Percentiles rank a stretch among this genome's conserved stretches.
Evolutionary conservation across 1,140 invertebrate species (phyloP).

Genomic region (Teleogryllus occipitalis): DNA sequence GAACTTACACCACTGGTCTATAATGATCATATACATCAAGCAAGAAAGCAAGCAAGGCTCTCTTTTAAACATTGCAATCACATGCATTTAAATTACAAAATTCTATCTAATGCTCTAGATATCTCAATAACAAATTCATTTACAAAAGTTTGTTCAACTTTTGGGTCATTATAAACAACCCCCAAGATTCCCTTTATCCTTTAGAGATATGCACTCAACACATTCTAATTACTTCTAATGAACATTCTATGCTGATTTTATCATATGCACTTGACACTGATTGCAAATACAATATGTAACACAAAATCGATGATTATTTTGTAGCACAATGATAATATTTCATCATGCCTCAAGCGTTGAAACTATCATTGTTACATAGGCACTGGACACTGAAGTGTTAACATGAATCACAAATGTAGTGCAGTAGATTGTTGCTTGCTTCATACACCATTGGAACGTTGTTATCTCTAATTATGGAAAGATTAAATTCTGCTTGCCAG

Average conservation of each 20-base stretch:
- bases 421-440: constrained; percentile 11
- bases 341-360: not conserved
- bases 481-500: constrained; percentile 12
- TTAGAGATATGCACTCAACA: not conserved
- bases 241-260: constrained; percentile 2
- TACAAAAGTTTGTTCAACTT: constrained; percentile 14
- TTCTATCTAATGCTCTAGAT: constrained; percentile 11
- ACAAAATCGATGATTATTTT: constrained; percentile 14
- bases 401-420: constrained; percentile 5
- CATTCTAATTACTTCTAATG: constrained; percentile 1
- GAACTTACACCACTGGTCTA: not conserved
- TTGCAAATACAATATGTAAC: constrained; percentile 11
- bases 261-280: constrained; percentile 12
- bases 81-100: constrained; percentile 16
- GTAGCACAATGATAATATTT: constrained; percentile 11
- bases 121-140: constrained; percentile 6
- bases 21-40: not conserved
- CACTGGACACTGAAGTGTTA: constrained; percentile 16
- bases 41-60: constrained; percentile 13
- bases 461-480: not conserved
- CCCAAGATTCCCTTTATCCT: not conserved
- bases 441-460: not conserved
- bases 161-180: not conserved
- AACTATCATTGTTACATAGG: constrained; percentile 17
- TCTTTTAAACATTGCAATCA: constrained; percentile 12